Evolutionary conservation across 2,113 vertebrate genomes (phyloP).

Genomic region (Natator depressus): DNA sequence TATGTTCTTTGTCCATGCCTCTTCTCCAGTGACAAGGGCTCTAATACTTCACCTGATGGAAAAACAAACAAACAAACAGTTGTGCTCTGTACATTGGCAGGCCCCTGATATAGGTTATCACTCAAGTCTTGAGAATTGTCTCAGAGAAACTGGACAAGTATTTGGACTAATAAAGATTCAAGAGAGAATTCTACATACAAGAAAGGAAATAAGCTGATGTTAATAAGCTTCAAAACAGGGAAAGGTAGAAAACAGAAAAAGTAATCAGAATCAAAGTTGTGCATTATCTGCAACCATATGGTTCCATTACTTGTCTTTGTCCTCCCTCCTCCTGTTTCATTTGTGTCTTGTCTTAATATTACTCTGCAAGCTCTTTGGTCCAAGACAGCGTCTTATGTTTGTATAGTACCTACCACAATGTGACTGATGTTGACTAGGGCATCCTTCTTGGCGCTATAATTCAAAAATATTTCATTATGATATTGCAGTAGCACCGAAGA

Average conservation of each 20-base stretch:
- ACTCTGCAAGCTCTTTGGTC: background rate
- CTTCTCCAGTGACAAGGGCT: background rate
- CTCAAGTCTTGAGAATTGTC: background rate
- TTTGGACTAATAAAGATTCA: background rate
- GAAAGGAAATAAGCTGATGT: background rate
- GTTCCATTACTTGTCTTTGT: background rate
- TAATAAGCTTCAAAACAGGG: background rate
- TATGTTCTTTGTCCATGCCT: background rate
- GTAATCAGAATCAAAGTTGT: background rate
- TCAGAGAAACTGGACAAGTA: background rate
- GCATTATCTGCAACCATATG: accelerated
- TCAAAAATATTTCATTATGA: background rate
- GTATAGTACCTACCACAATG: background rate
- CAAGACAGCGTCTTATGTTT: background rate
- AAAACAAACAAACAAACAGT: background rate
- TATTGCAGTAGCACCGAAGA: background rate
- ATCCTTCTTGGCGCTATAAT: background rate
- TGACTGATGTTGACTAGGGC: background rate
- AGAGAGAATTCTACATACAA: background rate
- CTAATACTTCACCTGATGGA: background rate
- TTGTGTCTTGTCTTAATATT: background rate
- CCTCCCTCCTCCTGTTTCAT: background rate
- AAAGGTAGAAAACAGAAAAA: background rate
- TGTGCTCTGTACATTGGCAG: background rate
- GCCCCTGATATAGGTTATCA: background rate